Conservation (phyloP, 1,140 invertebrate species). For the Aphelenchoides fujianensis region DNA sequence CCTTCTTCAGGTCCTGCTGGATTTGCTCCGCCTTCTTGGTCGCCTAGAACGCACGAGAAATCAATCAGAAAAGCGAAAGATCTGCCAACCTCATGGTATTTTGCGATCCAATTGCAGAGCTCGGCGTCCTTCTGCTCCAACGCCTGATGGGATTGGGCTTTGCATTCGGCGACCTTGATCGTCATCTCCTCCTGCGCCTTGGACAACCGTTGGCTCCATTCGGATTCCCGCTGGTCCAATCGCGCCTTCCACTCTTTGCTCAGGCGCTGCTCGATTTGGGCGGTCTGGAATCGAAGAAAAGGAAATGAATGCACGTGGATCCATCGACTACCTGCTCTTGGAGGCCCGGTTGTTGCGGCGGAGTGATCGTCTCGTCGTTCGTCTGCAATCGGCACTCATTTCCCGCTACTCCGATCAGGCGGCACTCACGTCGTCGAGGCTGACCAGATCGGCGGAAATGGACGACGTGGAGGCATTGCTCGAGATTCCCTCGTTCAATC, state of each 20-base stretch:
- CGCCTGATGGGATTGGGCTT: constrained; percentile 14
- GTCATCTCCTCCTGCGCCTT: constrained; percentile 10
- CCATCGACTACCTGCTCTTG: background rate
- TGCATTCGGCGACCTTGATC: constrained; percentile 19
- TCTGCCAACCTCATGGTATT: constrained; percentile 21
- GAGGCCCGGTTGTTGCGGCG: background rate
- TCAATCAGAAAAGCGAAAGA: no score
- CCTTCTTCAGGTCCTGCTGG: background rate
- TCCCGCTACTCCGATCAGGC: background rate
- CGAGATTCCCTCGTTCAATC: background rate
- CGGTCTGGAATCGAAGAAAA: background rate
- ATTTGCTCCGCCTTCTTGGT: background rate
- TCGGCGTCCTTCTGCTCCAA: constrained; percentile 18
- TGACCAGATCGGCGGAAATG: constrained; percentile 8
- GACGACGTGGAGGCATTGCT: constrained; percentile 13
- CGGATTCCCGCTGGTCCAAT: constrained; percentile 9
- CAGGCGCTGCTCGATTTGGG: constrained; percentile 8
- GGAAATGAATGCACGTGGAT: background rate
- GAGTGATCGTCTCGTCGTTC: background rate
- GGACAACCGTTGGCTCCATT: background rate
- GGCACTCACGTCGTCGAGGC: constrained; percentile 15
- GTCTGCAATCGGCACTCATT: background rate
- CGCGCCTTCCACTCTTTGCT: constrained; percentile 18
- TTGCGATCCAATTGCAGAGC: constrained; percentile 18
- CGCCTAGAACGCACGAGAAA: background rate